A percentile compares a stretch with the other conserved stretches of the same genome.
Conservation (phyloP, 2,888 invertebrate species). For the Clistopyga incitator region DNA sequence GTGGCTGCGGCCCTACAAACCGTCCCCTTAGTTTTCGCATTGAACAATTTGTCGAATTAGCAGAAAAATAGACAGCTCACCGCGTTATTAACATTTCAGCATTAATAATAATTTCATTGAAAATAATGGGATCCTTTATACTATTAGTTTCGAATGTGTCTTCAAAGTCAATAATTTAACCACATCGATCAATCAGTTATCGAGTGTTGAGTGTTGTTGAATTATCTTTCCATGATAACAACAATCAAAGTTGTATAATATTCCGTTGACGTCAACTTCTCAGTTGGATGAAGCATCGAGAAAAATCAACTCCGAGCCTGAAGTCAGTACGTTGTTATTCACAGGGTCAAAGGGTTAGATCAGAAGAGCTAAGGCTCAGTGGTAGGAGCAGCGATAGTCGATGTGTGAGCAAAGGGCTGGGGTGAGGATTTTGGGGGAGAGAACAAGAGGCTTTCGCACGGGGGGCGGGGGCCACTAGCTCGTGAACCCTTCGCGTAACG, state of each 20-base stretch:
- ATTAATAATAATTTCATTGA: constrained; percentile 4
- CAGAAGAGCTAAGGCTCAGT: constrained; percentile 57
- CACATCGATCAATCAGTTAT: too few relatives aligned
- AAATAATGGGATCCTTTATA: background rate
- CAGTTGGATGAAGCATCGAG: constrained; percentile 48
- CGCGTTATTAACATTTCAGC: constrained; percentile 23
- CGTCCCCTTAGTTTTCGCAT: constrained; percentile 32
- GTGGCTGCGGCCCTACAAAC: constrained; percentile 47
- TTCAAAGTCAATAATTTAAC: background rate
- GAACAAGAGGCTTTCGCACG: constrained; percentile 63
- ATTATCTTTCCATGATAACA: too few relatives aligned
- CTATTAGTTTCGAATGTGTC: background rate
- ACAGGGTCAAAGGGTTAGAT: constrained; percentile 66
- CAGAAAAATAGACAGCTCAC: constrained; percentile 44
- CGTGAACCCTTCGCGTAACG: constrained; percentile 71
- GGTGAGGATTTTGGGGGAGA: constrained; percentile 61
- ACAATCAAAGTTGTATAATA: background rate
- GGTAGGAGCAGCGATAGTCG: constrained; percentile 52
- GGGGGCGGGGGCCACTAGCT: constrained; percentile 73
- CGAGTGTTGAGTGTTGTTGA: too few relatives aligned
- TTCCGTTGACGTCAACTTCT: constrained; percentile 41
- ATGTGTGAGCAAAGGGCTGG: constrained; percentile 15
- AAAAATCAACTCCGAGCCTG: constrained; percentile 41
- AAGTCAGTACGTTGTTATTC: constrained; percentile 64
- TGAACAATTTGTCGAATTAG: constrained; percentile 55